A percentile compares a stretch with the other conserved stretches of the same genome.
Evolutionary conservation across 2,888 invertebrate genomes (phyloP).

Genomic region (Eurois occulta): DNA sequence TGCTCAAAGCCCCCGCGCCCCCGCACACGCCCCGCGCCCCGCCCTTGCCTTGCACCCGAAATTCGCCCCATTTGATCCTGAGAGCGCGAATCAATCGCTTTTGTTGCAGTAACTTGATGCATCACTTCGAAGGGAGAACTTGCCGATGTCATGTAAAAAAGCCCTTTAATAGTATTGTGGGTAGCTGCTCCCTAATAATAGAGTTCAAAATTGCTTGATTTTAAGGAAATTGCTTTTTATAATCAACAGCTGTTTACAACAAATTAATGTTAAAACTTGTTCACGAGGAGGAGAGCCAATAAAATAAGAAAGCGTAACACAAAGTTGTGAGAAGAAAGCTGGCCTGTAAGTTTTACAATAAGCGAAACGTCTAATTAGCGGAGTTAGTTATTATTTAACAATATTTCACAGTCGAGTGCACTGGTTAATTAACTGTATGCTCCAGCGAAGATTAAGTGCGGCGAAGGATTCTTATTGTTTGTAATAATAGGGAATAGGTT

Average conservation of each 20-base stretch:
- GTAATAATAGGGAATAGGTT: constrained; percentile 13
- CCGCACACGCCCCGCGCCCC: constrained; percentile 74
- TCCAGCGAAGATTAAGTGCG: constrained; percentile 55
- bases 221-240: constrained; percentile 48
- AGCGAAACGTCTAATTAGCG: constrained; percentile 73
- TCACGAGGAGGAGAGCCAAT: constrained; percentile 61
- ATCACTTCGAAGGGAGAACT: constrained; percentile 73
- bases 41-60: constrained; percentile 83
- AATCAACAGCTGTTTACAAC: constrained; percentile 67
- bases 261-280: constrained; percentile 58
- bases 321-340: constrained; percentile 64
- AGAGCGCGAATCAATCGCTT: constrained; percentile 87
- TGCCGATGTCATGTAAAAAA: constrained; percentile 56
- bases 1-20: constrained; percentile 70
- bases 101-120: constrained; percentile 87
- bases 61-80: constrained; percentile 89
- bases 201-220: constrained; percentile 44
- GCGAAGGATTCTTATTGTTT: constrained; percentile 9
- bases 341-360: constrained; percentile 70
- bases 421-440: constrained; percentile 66
- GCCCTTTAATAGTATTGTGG: constrained; percentile 43
- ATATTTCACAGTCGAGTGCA: constrained; percentile 73
- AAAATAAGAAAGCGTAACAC: constrained; percentile 69
- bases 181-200: constrained; percentile 50
- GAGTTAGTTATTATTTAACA: constrained; percentile 70